Base-by-base conservation (phyloP, 2,888 invertebrate genomes). In the Arenicola marina region DNA sequence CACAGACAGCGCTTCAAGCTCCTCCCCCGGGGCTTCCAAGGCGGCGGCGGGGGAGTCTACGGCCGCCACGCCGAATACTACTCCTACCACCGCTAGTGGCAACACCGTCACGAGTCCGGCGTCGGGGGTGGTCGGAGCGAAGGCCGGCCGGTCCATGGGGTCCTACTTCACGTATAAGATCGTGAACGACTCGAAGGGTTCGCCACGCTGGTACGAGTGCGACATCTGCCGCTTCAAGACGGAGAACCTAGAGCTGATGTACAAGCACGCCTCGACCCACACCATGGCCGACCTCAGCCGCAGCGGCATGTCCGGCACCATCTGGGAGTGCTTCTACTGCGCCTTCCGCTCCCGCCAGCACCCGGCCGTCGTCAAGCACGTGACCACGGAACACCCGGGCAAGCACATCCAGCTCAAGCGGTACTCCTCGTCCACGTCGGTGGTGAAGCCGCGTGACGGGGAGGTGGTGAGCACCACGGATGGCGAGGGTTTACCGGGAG, bases 241-340 rank as follows among this genome's bases (percentile, higher is more conserved):
- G 15, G n/a, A 33, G 26, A 34, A 56, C 24, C 34, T 56, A 26
- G n/a, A 56, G 11, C 21, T 24, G 24, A 56, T 56, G 56, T 56
- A 56, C 31, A 43, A 56, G 7, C 56, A 56, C 24, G 56, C 56
- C 1, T 34, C 56, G n/a, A 28, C 38, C 7, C 56, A 56, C 56
- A 38, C 38, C 2, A 56, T 56, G 1, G 43, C 21, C 7, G 56
- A 38, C 24, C 24, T 38, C 15, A 56, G 11, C 56, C 33, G 29
- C 4, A 2, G 26, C 1, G 24, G 26, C 4, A 24, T 15, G 15
- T 24, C 24, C 4, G 11, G 24, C 4, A 34, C 38, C 34, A 56
- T 43, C 2, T 56, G 56, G 56, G 56, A 56, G 56, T 56, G 56
- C 38, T 34, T 56, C 18, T 56, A 56, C n/a, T 56, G 56, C 26